Conservation (phyloP, 2,888 invertebrate genomes). For the Callyntrura guangdongensis region DNA sequence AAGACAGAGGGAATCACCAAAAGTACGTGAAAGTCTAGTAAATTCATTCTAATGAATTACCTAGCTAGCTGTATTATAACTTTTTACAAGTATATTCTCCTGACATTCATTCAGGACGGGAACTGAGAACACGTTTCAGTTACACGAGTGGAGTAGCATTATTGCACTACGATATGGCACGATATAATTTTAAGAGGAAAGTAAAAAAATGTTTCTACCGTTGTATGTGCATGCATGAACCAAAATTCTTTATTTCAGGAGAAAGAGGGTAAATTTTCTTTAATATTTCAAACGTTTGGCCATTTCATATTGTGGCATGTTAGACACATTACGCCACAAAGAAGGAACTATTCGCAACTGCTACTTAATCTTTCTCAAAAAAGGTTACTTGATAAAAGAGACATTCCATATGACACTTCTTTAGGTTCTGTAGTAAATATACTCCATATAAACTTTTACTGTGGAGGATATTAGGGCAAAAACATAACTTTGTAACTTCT, state of each 20-base stretch:
- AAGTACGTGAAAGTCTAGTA: constrained; percentile 57
- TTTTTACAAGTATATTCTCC: not conserved
- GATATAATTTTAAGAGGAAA: not conserved
- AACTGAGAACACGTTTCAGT: constrained; percentile 3
- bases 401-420: not conserved
- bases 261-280: constrained; percentile 17
- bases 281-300: constrained; percentile 13
- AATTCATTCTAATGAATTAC: constrained; percentile 70
- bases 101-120: constrained; percentile 20
- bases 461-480: not conserved
- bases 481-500: not conserved
- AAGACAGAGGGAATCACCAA: constrained; percentile 34
- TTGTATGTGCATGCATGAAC: not conserved
- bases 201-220: not conserved
- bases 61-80: constrained; percentile 35
- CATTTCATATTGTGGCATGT: constrained; percentile 25
- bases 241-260: not conserved
- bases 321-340: constrained; percentile 1
- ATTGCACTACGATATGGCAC: not conserved
- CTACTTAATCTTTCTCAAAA: constrained; percentile 23
- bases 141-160: constrained; percentile 15
- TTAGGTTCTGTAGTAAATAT: not conserved
- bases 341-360: constrained; percentile 36
- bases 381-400: constrained; percentile 19
- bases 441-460: not conserved